Conservation (phyloP, 2,113 vertebrate species). For the Alces alces region DNA sequence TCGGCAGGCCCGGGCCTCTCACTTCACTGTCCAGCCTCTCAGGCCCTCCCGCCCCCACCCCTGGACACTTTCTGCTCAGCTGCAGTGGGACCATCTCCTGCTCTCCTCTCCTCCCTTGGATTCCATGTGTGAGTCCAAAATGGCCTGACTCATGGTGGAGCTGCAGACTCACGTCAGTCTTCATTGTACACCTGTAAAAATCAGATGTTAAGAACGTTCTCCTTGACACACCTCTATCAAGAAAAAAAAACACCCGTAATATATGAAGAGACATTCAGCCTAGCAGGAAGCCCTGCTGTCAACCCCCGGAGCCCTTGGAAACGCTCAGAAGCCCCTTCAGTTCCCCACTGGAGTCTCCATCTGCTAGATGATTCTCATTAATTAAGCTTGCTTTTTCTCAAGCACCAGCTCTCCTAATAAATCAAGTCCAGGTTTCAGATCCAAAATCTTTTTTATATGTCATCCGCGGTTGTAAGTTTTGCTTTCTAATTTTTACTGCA, state of each 20-base stretch:
- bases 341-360: background rate
- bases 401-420: background rate
- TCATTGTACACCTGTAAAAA: background rate
- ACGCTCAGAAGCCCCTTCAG: background rate
- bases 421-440: background rate
- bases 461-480: background rate
- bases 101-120: background rate
- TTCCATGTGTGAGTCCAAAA: background rate
- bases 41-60: no score
- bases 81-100: background rate
- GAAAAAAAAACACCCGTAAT: background rate
- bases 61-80: background rate
- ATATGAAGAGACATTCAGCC: background rate
- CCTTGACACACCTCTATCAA: background rate
- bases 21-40: background rate
- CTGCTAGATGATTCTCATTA: background rate
- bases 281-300: background rate
- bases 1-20: background rate
- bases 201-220: background rate
- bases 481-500: background rate
- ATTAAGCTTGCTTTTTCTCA: background rate
- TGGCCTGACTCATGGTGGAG: accelerated
- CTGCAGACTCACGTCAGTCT: background rate
- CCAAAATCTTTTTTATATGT: background rate
- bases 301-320: background rate